Evolutionary conservation across 2,797 vertebrate genomes (phyloP).

Genomic region (Bradypodion pumilum): DNA sequence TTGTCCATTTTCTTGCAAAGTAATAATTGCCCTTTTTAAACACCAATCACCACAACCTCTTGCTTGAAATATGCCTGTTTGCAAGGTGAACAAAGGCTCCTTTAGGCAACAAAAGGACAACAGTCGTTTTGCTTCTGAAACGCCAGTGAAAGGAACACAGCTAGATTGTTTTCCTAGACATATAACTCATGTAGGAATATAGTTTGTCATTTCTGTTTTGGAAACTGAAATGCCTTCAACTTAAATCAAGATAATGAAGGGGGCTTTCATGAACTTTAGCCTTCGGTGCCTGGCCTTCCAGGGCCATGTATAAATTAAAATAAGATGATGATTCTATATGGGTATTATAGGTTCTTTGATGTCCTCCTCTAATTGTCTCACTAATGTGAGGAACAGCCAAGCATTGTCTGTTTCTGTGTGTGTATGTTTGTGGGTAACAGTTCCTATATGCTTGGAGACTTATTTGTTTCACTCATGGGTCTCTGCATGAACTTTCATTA

Average conservation of each 20-base stretch:
- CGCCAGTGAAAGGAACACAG: not conserved
- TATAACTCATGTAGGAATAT: not conserved
- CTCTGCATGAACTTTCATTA: too few relatives aligned
- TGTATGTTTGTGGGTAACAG: too few relatives aligned
- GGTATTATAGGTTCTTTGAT: not conserved
- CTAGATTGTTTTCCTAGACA: not conserved
- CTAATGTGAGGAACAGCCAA: not conserved
- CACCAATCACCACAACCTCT: not conserved
- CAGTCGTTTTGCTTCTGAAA: too few relatives aligned
- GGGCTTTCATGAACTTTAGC: not conserved
- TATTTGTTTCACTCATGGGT: not conserved
- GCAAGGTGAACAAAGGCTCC: not conserved
- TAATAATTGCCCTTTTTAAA: not conserved
- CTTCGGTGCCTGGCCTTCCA: not conserved
- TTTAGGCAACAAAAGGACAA: not conserved
- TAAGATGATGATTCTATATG: not conserved
- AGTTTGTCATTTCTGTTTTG: too few relatives aligned
- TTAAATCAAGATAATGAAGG: not conserved
- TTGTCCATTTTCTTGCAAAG: not conserved
- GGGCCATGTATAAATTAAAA: not conserved
- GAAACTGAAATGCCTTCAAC: not conserved
- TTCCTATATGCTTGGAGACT: not conserved
- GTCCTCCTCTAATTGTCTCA: not conserved
- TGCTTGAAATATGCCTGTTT: not conserved
- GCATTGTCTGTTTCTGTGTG: not conserved